Conservation (phyloP, 23 tunicate genomes). For the Styela clava region DNA sequence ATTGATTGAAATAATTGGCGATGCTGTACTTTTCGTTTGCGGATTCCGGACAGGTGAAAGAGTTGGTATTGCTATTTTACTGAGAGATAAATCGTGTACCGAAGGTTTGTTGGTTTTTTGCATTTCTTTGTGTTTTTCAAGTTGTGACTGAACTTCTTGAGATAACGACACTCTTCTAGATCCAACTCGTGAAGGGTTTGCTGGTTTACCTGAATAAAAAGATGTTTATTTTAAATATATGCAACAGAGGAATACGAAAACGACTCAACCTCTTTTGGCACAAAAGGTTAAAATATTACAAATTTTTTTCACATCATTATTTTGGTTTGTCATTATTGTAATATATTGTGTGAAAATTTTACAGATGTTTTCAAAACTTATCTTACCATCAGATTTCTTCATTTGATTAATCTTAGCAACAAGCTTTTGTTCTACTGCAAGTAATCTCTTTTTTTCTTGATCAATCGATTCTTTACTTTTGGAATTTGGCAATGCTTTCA, state of each 20-base stretch:
- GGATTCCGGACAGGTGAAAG: conserved; percentile 10
- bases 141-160: conserved; percentile 30
- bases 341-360: too few relatives aligned
- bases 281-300: too few relatives aligned
- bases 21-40: not conserved
- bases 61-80: conserved; percentile 1
- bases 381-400: conserved; percentile 24
- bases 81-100: conserved; percentile 19
- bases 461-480: not conserved
- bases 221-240: too few relatives aligned
- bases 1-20: not conserved
- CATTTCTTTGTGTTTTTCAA: conserved; percentile 12
- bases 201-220: not conserved
- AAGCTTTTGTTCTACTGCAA: conserved; percentile 12
- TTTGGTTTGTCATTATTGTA: too few relatives aligned
- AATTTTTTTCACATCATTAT: too few relatives aligned
- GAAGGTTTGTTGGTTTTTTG: not conserved
- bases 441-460: conserved; percentile 20
- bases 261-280: too few relatives aligned
- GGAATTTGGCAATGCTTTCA: too few relatives aligned
- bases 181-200: not conserved
- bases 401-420: conserved; percentile 21
- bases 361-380: too few relatives aligned
- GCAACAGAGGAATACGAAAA: too few relatives aligned
- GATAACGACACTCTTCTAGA: conserved; percentile 11